phyloP scores from a whole-genome alignment of 2,113 vertebrate genomes.

The Microcebus griseorufus region DNA sequence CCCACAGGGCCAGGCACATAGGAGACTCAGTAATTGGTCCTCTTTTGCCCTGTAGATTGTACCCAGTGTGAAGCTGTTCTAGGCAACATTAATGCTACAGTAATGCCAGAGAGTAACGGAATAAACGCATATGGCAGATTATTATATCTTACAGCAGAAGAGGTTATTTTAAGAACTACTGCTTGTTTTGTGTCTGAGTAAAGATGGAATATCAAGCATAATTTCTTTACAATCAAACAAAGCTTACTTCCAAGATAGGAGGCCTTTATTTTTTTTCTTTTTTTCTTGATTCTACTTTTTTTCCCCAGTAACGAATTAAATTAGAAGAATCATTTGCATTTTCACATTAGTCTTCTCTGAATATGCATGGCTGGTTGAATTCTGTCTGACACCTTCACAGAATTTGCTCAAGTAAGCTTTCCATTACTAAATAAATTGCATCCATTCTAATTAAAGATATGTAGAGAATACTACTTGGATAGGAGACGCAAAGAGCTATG shows the following conservation, averaged over 20 bases:
- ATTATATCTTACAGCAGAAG: background rate
- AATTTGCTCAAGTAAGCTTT: conserved; percentile 77
- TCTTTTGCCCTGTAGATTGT: background rate
- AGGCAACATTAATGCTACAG: background rate
- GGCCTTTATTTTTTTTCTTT: background rate
- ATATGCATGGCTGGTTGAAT: conserved; percentile 75
- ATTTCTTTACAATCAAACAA: conserved; percentile 53
- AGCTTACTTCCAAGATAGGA: conserved; percentile 19
- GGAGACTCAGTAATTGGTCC: background rate
- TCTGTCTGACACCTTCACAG: conserved; percentile 78
- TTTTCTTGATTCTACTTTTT: background rate
- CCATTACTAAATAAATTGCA: conserved; percentile 77
- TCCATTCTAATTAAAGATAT: conserved; percentile 83
- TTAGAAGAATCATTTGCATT: conserved; percentile 67
- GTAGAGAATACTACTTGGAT: conserved; percentile 32
- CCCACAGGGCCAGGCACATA: background rate
- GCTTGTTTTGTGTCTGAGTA: conserved; percentile 34
- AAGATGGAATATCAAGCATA: conserved; percentile 39
- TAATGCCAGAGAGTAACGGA: background rate
- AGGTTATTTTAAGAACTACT: conserved; percentile 38
- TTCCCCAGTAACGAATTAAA: conserved; percentile 57
- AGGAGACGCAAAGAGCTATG: conserved; percentile 46
- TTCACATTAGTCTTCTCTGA: conserved; percentile 68
- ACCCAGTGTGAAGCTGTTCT: background rate
- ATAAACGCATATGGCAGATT: background rate